Base-by-base conservation (phyloP, 2,797 vertebrate species). In the Cetoscarus ocellatus region DNA sequence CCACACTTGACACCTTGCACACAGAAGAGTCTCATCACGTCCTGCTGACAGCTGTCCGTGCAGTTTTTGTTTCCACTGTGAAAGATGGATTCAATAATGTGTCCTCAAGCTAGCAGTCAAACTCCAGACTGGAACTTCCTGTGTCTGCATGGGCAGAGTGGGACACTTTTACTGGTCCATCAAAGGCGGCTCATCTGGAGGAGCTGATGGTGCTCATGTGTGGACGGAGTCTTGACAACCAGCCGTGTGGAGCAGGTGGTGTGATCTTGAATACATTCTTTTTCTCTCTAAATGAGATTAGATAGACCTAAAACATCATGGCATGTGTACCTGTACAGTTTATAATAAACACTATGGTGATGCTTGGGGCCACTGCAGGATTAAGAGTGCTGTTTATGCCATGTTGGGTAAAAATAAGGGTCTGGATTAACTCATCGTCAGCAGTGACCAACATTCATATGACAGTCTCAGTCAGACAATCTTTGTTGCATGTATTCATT, bases 71-170 rank as follows among this genome's bases (percentile, higher is more conserved):
- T 83, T 85, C 78, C 80, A 77, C 56, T 51, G 17, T 45, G 35
- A 84, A 77, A 77, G 68, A 88, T 81, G 75, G 83, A 84, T 86
- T 79, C 61, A 75, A 88, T 88, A 63, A 85, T 76, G 62, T 73
- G 66, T 81, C 86, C 68, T 80, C 63, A 57, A 73, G 60, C 77
- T 70, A 76, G 67, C 57, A 86, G 74, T 76, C 69, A 70, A 73
- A 67, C 52, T 57, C 79, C 74, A 86, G 82, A 84, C 81, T 61
- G 76, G 74, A 78, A 85, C 83, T 78, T 87, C 81, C 83, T 83
- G 83, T 59, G 84, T 88, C 82, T 84, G 87, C 71, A 15, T 61
- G 65, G 69, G 53, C 59, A 40, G 57, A 77, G 44, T 14, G 66
- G 64, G 77, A 86, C 67, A 63, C 69, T 75, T 88, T 88, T 84